Evolutionary conservation across 2,888 invertebrate genomes (phyloP), one percentile per base, ranked within the genome.

Genomic region (Ceramica pisi): DNA sequence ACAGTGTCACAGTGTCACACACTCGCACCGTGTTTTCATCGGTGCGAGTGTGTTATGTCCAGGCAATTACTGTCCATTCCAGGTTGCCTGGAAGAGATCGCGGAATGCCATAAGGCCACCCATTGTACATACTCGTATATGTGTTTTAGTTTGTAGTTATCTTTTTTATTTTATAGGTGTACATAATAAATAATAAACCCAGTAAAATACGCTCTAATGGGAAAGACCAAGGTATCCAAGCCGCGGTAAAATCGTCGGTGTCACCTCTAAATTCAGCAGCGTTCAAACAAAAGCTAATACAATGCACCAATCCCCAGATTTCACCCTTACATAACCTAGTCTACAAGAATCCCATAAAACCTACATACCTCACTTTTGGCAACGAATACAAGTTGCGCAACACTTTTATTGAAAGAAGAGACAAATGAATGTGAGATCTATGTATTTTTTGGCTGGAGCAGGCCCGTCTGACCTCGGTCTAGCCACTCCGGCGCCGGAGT

Each of bases 401-500:
- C 64, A 77, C 56, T 68, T 71, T 69, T 83, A 85, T 87, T 75
- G 81, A 78, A 78, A 70, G 67, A 46, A 46, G 80, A 84, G 84
- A 88, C 80, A 87, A 86, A 86, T 87, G 64, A 68, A 74, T 44
- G 68, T 71, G 61, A 63, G 61, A 68, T 69, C 26, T 77, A 73
- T 75, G 71, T 86, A 81, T 86, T 87, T 87, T 88, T 89, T 89
- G 88, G 85, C 84, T 86, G 81, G 74, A 75, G 78, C 81, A 78
- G 77, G 31, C 82, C 23, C 50, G 91, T 92, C 91, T 92, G 92
- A 88, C 91, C 91, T 89, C 87, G 83, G 93, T 94, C 94, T 93
- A 88, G 92, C 76, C 91, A 86, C 51, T 65, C 46, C 88, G 91
- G 92, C 91, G 92, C 92, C 94, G 72, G 88, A 88, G 88, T 82